These are phyloP conservation scores for Sorex maritimensis DNA, from an alignment of 2,797 vertebrate species.

Conservation along the genomic window DNA sequence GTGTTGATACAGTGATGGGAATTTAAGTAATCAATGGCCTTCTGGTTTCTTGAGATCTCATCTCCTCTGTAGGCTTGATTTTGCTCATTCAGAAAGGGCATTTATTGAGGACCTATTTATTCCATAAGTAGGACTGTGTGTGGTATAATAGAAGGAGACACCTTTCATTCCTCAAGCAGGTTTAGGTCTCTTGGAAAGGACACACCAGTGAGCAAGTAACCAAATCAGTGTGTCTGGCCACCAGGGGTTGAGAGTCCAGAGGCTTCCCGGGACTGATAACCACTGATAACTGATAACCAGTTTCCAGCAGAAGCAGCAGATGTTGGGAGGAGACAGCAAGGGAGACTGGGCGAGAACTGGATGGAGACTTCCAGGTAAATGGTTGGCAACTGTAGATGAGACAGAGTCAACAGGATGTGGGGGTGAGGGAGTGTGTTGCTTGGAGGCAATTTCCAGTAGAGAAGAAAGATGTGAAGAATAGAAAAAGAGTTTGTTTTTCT, in stretches of 20 bases:
- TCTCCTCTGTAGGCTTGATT: not conserved
- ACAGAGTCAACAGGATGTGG: conserved; percentile 4
- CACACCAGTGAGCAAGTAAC: not conserved
- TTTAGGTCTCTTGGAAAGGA: not conserved
- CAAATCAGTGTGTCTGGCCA: not conserved
- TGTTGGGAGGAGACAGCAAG: not conserved
- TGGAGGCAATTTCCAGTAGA: conserved; percentile 46
- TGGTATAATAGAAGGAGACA: not conserved
- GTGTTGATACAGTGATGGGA: not conserved
- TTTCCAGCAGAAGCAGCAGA: conserved; percentile 8
- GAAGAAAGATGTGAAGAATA: conserved; percentile 43
- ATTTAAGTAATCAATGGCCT: not conserved
- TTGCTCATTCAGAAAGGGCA: conserved; percentile 36
- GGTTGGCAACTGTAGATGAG: not conserved
- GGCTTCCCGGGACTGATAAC: not conserved
- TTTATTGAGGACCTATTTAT: conserved; percentile 1
- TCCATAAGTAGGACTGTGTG: not conserved
- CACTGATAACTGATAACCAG: not conserved
- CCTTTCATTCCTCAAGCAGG: not conserved
- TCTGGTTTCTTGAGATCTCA: not conserved
- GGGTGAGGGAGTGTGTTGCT: not conserved
- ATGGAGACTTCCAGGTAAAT: conserved; percentile 54
- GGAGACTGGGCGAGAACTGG: not conserved
- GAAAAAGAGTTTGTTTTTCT: not conserved
- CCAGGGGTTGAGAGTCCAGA: not conserved